Evolutionary conservation across 92 coral and sea anemone species (phyloP).

Genomic region (Paragorgia papillata): DNA sequence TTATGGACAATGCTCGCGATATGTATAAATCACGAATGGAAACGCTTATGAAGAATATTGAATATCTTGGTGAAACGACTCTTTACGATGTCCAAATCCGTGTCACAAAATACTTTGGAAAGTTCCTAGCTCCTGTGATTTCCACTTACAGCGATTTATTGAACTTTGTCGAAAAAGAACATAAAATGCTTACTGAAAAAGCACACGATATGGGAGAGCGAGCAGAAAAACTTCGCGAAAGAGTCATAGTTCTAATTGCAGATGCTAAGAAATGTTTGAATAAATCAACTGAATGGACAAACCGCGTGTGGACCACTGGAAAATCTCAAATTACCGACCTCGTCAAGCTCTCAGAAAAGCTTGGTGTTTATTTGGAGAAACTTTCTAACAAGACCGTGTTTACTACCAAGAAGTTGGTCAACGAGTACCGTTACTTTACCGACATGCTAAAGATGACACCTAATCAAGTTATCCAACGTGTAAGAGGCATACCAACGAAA

Average conservation of each 20-base stretch:
- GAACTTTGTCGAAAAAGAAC: not conserved
- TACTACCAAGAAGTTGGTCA: not conserved
- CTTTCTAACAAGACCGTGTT: not conserved
- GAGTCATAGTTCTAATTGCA: not conserved
- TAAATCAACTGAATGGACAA: not conserved
- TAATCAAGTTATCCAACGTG: conserved; percentile 15
- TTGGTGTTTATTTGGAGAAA: not conserved
- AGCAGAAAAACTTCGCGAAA: not conserved
- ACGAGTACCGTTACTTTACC: conserved; percentile 1
- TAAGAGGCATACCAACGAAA: not conserved
- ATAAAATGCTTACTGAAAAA: conserved; percentile 12
- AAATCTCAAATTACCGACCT: not conserved
- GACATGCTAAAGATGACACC: conserved; percentile 35
- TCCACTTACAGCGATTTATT: conserved; percentile 23
- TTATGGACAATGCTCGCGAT: conserved; percentile 15
- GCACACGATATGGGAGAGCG: conserved; percentile 3
- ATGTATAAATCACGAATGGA: not conserved
- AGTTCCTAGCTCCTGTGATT: conserved; percentile 5
- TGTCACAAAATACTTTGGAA: not conserved
- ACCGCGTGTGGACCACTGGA: not conserved
- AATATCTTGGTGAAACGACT: conserved; percentile 17
- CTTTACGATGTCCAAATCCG: conserved; percentile 22
- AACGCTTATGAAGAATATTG: not conserved
- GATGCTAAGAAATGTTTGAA: not conserved
- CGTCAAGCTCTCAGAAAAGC: not conserved